Conservation (phyloP, 2,797 vertebrate genomes). For the Chaunax sp. region DNA sequence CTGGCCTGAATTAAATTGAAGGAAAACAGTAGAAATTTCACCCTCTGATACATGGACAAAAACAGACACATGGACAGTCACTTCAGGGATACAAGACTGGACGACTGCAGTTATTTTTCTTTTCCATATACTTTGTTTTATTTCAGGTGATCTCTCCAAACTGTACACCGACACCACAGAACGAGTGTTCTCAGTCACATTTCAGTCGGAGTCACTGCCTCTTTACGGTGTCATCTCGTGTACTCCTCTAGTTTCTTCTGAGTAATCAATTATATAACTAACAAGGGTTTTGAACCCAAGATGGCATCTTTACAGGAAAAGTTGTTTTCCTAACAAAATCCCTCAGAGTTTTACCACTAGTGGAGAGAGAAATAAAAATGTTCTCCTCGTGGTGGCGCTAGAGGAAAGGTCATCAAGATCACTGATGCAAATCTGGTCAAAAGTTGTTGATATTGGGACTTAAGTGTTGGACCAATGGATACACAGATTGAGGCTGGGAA, state of each 20-base stretch:
- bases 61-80: constrained; percentile 4
- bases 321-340: not conserved
- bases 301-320: not conserved
- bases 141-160: constrained; percentile 4
- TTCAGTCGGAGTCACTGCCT: not conserved
- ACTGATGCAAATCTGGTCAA: not conserved
- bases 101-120: not conserved
- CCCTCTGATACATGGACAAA: not conserved
- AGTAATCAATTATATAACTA: not conserved
- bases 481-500: not conserved
- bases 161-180: not conserved
- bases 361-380: not conserved
- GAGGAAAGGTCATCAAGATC: not conserved
- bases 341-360: not conserved
- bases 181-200: not conserved
- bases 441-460: too few relatives aligned
- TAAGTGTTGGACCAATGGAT: not conserved
- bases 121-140: constrained; percentile 14
- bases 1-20: too few relatives aligned
- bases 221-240: not conserved
- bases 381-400: constrained; percentile 18
- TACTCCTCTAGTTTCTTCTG: not conserved
- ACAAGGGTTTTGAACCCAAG: not conserved
- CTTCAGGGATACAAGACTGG: not conserved
- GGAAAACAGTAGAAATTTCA: too few relatives aligned